Evolutionary conservation across 2,113 vertebrate genomes (phyloP), one percentile per base, ranked within the genome.

Genomic region (Myiagra hebetior): DNA sequence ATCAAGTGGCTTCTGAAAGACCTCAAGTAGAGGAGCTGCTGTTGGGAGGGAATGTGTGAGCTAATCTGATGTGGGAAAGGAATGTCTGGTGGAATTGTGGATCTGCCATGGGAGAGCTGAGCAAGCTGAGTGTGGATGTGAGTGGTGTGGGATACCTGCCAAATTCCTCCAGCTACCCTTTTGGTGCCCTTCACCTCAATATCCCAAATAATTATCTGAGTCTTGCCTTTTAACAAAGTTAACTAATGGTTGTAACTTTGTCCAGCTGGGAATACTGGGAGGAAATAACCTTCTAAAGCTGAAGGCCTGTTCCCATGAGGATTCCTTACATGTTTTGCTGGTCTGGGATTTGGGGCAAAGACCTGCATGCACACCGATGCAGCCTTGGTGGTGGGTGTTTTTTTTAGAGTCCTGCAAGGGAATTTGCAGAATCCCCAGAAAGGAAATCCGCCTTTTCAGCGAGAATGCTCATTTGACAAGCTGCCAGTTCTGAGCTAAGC

Each of bases 401-500:
- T 85, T 95, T 89, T 77, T 39, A 49, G 93, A 96, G 88, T 44
- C 70, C 83, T 95, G 91, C 70, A 77, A 79, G 93, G 86, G 93
- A 96, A 95, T 95, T 89, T 93, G 77, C 85, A 97, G 92, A 91
- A 94, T 90, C 80, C 78, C 59, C 91, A 69, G 91, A 75, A 94
- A 96, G 96, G 94, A 97, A 97, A 95, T 97, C 95, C 33, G 82
- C 95, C 92, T 96, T 97, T 97, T 97, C 88, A 96, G 87, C 2
- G 87, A 96, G 95, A 93, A 88, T 75, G 90, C 90, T 95, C 91
- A 87, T 96, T 96, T 97, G 97, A 97, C 95, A 97, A 94, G 87
- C 95, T 97, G 97, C 96, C 97, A 97, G 94, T 96, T 97, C 93
- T 96, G 95, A 95, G 93, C 95, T 96, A 96, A 97, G 96, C 96